Conservation (phyloP, 2,888 invertebrate genomes). For the Gari tellinella region DNA sequence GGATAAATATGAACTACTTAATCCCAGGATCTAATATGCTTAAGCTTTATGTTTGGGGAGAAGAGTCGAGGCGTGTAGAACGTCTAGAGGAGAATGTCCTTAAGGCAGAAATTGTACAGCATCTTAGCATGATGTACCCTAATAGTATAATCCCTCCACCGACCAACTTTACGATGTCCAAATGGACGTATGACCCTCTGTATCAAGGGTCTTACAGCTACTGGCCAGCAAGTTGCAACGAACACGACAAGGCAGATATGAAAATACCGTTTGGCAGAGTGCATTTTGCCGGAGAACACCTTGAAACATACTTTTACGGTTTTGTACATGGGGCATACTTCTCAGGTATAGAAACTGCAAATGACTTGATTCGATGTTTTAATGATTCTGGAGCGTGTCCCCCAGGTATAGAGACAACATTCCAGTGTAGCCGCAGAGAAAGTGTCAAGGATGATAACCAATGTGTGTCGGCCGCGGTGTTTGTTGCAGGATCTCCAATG, state of each 20-base stretch:
- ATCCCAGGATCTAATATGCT: conserved; percentile 24
- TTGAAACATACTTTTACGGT: background rate
- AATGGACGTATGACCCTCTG: conserved; percentile 38
- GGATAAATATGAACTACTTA: too few relatives aligned
- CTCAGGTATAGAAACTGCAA: background rate
- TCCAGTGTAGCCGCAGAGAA: too few relatives aligned
- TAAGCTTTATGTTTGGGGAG: conserved; percentile 24
- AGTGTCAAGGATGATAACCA: too few relatives aligned
- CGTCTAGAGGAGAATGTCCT: conserved; percentile 21
- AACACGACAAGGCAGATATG: conserved; percentile 18
- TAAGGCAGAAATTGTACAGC: conserved; percentile 26
- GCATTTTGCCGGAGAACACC: conserved; percentile 57
- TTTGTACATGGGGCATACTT: conserved; percentile 3
- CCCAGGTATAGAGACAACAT: too few relatives aligned
- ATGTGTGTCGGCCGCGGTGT: too few relatives aligned
- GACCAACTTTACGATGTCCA: conserved; percentile 20
- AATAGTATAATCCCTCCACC: conserved; percentile 8
- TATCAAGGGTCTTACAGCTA: conserved; percentile 41
- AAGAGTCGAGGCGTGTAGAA: conserved; percentile 40
- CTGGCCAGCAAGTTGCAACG: conserved; percentile 42
- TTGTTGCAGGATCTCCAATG: too few relatives aligned
- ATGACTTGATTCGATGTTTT: background rate
- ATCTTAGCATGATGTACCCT: conserved; percentile 37
- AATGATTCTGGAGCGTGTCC: too few relatives aligned
- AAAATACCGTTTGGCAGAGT: conserved; percentile 41